These are phyloP conservation scores for Tachuris rubrigastra DNA, from an alignment of 2,113 vertebrate genomes.

Conservation along the genomic window DNA sequence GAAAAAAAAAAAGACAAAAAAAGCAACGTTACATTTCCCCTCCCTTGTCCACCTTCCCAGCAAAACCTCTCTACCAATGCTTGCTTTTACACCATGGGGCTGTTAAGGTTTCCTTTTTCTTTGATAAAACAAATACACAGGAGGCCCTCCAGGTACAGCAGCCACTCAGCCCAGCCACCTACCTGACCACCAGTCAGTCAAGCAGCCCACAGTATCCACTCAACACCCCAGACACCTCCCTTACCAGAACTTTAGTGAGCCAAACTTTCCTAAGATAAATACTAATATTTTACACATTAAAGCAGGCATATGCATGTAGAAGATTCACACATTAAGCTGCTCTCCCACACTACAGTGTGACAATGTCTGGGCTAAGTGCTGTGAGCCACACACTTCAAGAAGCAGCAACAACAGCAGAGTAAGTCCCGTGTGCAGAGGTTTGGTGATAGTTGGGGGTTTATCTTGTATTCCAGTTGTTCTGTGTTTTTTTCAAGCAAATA, in stretches of 20 bases:
- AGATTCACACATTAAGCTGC: neutral
- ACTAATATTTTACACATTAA: neutral
- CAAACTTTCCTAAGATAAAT: neutral
- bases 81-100: neutral
- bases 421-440: fast-evolving
- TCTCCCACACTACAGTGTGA: neutral
- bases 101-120: neutral
- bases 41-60: neutral
- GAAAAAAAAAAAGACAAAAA: neutral
- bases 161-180: fast-evolving
- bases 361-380: neutral
- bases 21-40: neutral
- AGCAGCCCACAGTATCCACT: neutral
- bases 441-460: neutral
- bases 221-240: neutral
- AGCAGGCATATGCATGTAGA: neutral
- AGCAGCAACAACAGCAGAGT: neutral
- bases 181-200: fast-evolving
- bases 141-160: neutral
- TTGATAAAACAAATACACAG: neutral
- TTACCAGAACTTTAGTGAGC: neutral
- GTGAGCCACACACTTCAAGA: neutral
- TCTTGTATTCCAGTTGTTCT: neutral
- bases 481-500: neutral
- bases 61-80: neutral